phyloP scores from a whole-genome alignment of 1,140 invertebrate species.

The Ditylenchus dipsaci region DNA sequence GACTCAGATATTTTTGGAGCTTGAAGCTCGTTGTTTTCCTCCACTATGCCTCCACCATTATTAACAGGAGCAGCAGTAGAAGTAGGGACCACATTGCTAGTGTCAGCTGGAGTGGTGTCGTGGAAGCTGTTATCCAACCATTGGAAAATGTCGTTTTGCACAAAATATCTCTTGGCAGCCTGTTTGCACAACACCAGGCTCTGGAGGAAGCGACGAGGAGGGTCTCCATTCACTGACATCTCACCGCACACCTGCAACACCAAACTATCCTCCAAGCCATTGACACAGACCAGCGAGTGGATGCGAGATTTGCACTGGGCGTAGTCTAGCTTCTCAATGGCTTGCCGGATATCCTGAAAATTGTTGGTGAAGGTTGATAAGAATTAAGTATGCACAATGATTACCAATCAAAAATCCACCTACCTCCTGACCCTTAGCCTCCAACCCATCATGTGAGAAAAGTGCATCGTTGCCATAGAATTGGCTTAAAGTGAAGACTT shows the following conservation, averaged over 20 bases:
- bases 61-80: too few species aligned
- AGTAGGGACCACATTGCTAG: slow-evolving; percentile 1
- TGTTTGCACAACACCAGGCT: slow-evolving; percentile 21
- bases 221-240: slow-evolving; percentile 13
- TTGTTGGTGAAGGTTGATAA: too few species aligned
- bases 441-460: slow-evolving; percentile 20
- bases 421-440: slow-evolving; percentile 27
- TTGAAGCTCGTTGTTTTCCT: too few species aligned
- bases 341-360: slow-evolving; percentile 15
- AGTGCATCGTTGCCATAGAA: slow-evolving; percentile 31
- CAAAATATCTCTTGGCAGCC: slow-evolving; percentile 20
- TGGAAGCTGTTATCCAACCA: slow-evolving; percentile 25
- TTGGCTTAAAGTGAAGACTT: slow-evolving; percentile 5
- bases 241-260: slow-evolving; percentile 33
- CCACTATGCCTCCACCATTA: background rate
- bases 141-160: slow-evolving; percentile 28
- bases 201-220: slow-evolving; percentile 28
- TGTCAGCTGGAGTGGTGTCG: background rate
- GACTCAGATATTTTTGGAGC: background rate
- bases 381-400: background rate
- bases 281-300: slow-evolving; percentile 17
- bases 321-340: slow-evolving; percentile 20
- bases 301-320: slow-evolving; percentile 26
- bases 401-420: background rate
- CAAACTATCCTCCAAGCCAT: slow-evolving; percentile 1